These are phyloP conservation scores for Ispidina picta DNA, from an alignment of 2,797 vertebrate species.

Conservation along the genomic window DNA sequence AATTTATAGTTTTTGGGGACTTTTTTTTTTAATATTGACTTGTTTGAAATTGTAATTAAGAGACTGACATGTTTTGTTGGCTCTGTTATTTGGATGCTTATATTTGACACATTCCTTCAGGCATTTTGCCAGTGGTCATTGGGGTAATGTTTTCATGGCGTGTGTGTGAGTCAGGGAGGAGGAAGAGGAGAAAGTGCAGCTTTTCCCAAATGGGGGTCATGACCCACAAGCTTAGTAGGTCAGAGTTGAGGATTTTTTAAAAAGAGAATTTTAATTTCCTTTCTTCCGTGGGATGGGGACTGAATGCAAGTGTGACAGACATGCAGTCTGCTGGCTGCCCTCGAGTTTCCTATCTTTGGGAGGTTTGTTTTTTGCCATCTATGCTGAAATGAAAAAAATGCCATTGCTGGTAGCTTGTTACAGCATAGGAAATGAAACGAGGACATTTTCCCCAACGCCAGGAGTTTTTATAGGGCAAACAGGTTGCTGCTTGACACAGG, in stretches of 20 bases:
- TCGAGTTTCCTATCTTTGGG: background rate
- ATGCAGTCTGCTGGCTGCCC: background rate
- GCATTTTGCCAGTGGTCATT: constrained; percentile 34
- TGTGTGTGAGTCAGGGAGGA: background rate
- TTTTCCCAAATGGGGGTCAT: constrained; percentile 17
- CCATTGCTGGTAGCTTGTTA: background rate
- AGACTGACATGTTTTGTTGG: background rate
- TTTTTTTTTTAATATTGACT: background rate
- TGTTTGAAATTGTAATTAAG: constrained; percentile 7
- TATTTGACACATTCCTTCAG: constrained; percentile 7
- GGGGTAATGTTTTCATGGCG: background rate
- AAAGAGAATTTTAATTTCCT: constrained; percentile 10
- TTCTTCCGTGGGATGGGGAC: background rate
- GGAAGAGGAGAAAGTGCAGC: background rate
- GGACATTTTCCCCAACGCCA: background rate
- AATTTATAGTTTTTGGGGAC: background rate
- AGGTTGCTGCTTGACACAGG: background rate
- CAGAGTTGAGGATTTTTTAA: constrained; percentile 2
- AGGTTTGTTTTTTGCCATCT: background rate
- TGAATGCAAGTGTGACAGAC: background rate
- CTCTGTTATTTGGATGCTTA: constrained; percentile 17
- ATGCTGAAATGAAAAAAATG: background rate
- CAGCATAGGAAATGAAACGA: background rate
- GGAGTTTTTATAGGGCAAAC: background rate
- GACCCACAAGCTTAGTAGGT: constrained; percentile 25